A percentile compares a stretch with the other conserved stretches of the same genome.
Conservation (phyloP, 2,113 vertebrate species). For the Paralichthys olivaceus region DNA sequence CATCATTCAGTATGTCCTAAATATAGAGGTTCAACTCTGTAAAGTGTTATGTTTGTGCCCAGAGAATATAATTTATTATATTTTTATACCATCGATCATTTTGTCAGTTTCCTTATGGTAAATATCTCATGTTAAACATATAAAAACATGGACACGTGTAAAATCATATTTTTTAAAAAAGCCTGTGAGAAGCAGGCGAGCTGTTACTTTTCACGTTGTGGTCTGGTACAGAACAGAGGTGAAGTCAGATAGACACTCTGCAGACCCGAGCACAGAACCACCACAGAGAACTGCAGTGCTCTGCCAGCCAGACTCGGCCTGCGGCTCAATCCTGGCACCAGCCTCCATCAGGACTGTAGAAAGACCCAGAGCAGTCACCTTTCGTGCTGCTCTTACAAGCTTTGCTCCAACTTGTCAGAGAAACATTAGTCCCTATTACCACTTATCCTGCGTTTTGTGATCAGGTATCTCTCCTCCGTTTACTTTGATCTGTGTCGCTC, state of each 20-base stretch:
- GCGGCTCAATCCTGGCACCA: slow-evolving; percentile 44
- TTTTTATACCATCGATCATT: slow-evolving; percentile 61
- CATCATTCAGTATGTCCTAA: slow-evolving; percentile 9
- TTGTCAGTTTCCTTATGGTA: slow-evolving; percentile 55
- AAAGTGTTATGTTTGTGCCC: slow-evolving; percentile 23
- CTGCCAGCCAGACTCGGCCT: slow-evolving; percentile 54
- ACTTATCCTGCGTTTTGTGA: slow-evolving; percentile 1
- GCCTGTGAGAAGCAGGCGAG: slow-evolving; percentile 21
- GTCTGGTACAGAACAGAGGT: slow-evolving; percentile 53
- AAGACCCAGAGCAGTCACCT: slow-evolving; percentile 4
- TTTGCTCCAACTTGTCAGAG: slow-evolving; percentile 60
- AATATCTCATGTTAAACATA: slow-evolving; percentile 34
- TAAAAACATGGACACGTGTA: slow-evolving; percentile 42
- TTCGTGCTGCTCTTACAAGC: slow-evolving; percentile 50
- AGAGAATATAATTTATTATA: slow-evolving; percentile 45
- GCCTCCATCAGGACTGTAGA: slow-evolving; percentile 12
- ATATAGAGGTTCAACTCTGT: slow-evolving; percentile 18
- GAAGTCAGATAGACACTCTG: slow-evolving; percentile 66
- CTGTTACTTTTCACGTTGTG: slow-evolving; percentile 51
- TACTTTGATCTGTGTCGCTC: slow-evolving; percentile 11
- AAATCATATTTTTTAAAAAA: slow-evolving; percentile 39
- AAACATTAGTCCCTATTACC: slow-evolving; percentile 44
- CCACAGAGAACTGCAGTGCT: neutral
- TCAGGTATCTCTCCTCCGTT: slow-evolving; percentile 28
- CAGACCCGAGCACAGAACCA: slow-evolving; percentile 41